Evolutionary conservation across 2,113 vertebrate species (phyloP).

Genomic region (Shinisaurus crocodilurus): DNA sequence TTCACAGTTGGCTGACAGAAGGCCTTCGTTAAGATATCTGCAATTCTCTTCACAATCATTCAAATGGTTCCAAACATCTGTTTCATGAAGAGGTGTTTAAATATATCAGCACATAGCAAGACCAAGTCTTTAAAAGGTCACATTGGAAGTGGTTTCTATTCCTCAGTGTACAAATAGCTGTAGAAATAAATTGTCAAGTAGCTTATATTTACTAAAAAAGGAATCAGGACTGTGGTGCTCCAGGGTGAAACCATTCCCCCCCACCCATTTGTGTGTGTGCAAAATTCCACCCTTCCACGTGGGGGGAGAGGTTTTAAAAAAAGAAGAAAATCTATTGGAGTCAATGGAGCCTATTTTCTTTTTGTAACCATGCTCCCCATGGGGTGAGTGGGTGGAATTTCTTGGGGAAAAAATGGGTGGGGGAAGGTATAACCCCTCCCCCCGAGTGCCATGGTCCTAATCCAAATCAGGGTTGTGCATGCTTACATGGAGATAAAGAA

Average conservation of each 20-base stretch:
- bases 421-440: no score
- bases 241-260: no score
- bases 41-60: neutral
- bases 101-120: neutral
- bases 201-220: neutral
- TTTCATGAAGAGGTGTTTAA: slow-evolving; percentile 22
- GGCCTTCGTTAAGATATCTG: neutral
- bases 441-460: no score
- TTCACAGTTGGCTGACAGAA: neutral
- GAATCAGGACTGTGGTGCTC: no score
- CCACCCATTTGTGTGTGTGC: no score
- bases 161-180: neutral
- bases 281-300: no score
- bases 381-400: no score
- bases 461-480: neutral
- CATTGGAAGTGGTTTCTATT: neutral
- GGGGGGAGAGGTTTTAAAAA: no score
- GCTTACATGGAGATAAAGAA: neutral
- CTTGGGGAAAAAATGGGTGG: no score
- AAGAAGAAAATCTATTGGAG: no score
- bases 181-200: neutral
- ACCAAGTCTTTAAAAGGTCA: neutral
- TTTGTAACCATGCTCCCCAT: no score
- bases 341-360: no score
- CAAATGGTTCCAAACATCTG: slow-evolving; percentile 30